Evolutionary conservation across 2,888 invertebrate genomes (phyloP).

Genomic region (Epistrophe grossulariae): DNA sequence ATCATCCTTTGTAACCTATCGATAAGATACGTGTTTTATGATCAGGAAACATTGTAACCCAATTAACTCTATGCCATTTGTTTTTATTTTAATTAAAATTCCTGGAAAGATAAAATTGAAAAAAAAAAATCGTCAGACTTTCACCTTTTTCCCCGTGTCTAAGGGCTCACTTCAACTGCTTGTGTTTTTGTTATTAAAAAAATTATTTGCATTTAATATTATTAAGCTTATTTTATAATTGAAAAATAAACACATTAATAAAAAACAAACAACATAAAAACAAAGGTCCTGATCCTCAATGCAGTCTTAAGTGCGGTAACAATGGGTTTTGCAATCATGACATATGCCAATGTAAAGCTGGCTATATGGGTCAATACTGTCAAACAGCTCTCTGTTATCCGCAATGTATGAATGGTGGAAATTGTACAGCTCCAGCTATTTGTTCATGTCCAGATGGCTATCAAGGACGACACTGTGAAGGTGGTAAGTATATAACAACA

Average conservation of each 20-base stretch:
- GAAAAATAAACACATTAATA: background rate
- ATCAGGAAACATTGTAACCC: too few species aligned
- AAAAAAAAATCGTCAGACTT: constrained; percentile 45
- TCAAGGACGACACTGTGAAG: constrained; percentile 95
- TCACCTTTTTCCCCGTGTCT: background rate
- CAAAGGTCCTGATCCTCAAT: constrained; percentile 94
- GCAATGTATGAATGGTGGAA: constrained; percentile 96
- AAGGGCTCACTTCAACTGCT: constrained; percentile 61
- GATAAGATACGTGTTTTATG: too few species aligned
- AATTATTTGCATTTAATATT: background rate
- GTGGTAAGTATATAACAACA: constrained; percentile 86
- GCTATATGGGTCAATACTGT: constrained; percentile 95
- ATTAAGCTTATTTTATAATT: background rate
- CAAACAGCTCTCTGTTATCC: constrained; percentile 95
- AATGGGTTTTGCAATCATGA: constrained; percentile 93
- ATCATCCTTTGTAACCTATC: too few species aligned
- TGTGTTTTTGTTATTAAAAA: constrained; percentile 39
- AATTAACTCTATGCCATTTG: too few species aligned
- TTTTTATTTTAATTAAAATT: too few species aligned
- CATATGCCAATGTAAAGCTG: constrained; percentile 94
- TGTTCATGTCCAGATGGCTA: constrained; percentile 95
- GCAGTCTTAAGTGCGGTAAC: constrained; percentile 93
- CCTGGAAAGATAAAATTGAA: too few species aligned
- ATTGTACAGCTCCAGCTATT: constrained; percentile 94
- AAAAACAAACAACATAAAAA: constrained; percentile 20